phyloP scores from a whole-genome alignment of 2,797 vertebrate genomes.

The Paramormyrops hopkinsi region DNA sequence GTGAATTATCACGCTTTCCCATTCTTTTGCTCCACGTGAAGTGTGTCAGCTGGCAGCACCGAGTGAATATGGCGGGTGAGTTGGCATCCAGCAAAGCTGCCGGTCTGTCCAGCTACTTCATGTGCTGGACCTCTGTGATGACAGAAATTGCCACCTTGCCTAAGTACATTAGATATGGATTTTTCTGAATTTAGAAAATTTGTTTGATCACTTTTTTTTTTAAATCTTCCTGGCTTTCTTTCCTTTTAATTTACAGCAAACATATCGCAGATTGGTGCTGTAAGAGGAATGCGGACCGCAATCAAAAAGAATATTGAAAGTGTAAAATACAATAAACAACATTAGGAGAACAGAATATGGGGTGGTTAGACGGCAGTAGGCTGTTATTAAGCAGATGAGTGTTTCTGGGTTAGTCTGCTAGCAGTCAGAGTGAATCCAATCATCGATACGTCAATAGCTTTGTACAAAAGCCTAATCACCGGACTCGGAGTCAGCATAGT shows the following conservation, averaged over 20 bases:
- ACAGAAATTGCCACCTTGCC: neutral
- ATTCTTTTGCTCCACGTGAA: neutral
- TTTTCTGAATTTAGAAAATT: neutral
- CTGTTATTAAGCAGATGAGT: neutral
- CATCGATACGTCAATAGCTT: neutral
- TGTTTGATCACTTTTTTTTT: neutral
- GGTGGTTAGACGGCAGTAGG: neutral
- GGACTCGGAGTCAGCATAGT: neutral
- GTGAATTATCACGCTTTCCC: neutral
- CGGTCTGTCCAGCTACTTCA: neutral
- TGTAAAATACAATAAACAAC: slow-evolving; percentile 4
- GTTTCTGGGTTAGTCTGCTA: neutral
- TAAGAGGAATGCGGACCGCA: neutral
- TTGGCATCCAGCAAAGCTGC: neutral
- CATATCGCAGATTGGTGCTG: neutral
- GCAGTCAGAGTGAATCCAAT: neutral
- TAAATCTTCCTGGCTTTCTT: neutral
- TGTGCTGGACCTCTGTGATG: neutral
- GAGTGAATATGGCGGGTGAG: neutral
- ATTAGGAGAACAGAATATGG: neutral
- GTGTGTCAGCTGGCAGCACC: neutral
- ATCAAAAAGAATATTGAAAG: neutral
- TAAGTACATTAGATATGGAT: neutral
- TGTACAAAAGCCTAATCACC: neutral
- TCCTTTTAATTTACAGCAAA: neutral